These are phyloP conservation scores for Hanleya hanleyi DNA, from an alignment of 2,888 invertebrate genomes.

Conservation along the genomic window DNA sequence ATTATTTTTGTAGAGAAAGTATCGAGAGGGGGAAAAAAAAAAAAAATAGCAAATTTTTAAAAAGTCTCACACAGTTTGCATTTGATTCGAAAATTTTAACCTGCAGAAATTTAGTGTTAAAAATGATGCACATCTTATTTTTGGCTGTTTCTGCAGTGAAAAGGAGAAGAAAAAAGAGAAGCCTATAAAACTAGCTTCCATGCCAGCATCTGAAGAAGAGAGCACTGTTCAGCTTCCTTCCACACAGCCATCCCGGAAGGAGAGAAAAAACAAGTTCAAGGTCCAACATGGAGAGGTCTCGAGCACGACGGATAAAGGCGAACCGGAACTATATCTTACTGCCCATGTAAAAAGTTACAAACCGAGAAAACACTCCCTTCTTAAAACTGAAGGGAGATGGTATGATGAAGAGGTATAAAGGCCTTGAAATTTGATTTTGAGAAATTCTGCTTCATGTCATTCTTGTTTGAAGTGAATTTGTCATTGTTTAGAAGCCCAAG, in stretches of 20 bases:
- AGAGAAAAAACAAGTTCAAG: conserved; percentile 59
- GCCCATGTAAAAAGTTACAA: conserved; percentile 43
- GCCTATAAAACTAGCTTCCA: conserved; percentile 10
- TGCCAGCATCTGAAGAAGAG: background rate
- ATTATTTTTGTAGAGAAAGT: too few relatives aligned
- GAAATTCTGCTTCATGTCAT: too few relatives aligned
- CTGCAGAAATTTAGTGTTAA: too few relatives aligned
- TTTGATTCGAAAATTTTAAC: too few relatives aligned
- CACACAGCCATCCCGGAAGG: conserved; percentile 42
- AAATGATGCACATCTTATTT: too few relatives aligned
- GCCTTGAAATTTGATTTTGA: too few relatives aligned
- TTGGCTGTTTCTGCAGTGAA: background rate
- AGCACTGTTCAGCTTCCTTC: background rate
- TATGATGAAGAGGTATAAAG: conserved; percentile 54
- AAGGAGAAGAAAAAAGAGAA: conserved; percentile 22
- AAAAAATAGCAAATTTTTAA: too few relatives aligned
- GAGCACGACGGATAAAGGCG: conserved; percentile 44
- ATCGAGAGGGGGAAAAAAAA: too few relatives aligned
- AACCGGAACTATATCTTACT: too few relatives aligned
- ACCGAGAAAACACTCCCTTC: conserved; percentile 55
- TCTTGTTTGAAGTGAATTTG: too few relatives aligned
- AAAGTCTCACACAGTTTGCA: too few relatives aligned
- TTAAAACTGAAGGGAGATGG: conserved; percentile 60
- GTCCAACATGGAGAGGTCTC: conserved; percentile 54
- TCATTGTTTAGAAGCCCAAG: too few relatives aligned